These are phyloP conservation scores for Ligdia adustata DNA, from an alignment of 2,888 invertebrate genomes.

Conservation along the genomic window DNA sequence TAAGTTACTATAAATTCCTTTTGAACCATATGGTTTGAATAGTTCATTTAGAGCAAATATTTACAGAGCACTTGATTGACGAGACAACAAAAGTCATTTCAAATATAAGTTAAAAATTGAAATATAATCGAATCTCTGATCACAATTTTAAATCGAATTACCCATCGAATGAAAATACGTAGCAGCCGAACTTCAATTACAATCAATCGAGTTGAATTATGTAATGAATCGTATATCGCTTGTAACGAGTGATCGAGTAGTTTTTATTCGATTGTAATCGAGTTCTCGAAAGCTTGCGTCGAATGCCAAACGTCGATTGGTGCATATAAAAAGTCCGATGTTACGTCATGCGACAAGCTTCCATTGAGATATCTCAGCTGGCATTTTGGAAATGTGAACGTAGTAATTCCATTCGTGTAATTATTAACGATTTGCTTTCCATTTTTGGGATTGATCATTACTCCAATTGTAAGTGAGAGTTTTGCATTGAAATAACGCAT, in stretches of 20 bases:
- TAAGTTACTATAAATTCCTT: no score
- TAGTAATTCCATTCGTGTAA: no score
- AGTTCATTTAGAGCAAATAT: no score
- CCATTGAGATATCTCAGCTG: constrained; percentile 23
- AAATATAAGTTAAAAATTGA: not conserved
- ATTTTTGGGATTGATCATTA: no score
- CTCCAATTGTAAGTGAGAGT: no score
- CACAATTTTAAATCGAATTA: constrained; percentile 2
- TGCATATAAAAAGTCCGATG: constrained; percentile 44
- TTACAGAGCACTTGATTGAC: no score
- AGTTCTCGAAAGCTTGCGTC: constrained; percentile 36
- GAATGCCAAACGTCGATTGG: constrained; percentile 52
- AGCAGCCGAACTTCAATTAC: constrained; percentile 17
- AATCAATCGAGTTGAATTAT: constrained; percentile 25
- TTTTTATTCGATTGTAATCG: constrained; percentile 29
- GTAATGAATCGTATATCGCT: constrained; percentile 23
- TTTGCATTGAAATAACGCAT: no score
- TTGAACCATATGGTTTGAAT: no score
- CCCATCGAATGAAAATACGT: constrained; percentile 7
- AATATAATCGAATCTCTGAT: not conserved
- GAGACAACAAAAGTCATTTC: no score
- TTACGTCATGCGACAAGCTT: constrained; percentile 30
- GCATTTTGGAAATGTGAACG: constrained; percentile 21
- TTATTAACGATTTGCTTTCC: no score
- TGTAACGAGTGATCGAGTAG: constrained; percentile 28